Percentiles rank a stretch among this genome's conserved stretches.
Conservation (phyloP, 1,140 invertebrate genomes). For the Drosophila quadrilineata region DNA sequence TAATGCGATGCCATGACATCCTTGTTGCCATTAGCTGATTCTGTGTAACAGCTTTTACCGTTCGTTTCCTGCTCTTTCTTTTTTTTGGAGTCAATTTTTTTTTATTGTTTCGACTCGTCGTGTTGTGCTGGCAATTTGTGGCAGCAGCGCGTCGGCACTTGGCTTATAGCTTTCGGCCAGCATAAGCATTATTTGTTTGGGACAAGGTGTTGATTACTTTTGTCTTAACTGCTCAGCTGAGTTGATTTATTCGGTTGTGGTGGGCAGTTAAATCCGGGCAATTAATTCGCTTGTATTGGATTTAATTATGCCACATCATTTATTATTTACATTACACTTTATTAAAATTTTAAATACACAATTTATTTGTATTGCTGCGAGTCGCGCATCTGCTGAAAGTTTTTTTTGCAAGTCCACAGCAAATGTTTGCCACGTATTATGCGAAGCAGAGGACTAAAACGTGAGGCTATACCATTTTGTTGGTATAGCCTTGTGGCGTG, state of each 20-base stretch:
- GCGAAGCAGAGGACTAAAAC: conserved; percentile 3
- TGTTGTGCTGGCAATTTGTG: conserved; percentile 44
- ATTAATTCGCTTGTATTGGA: conserved; percentile 9
- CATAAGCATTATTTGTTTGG: conserved; percentile 43
- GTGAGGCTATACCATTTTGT: conserved; percentile 12
- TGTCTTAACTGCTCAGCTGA: conserved; percentile 7
- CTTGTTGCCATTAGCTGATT: conserved; percentile 30
- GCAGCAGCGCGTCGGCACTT: too few species aligned
- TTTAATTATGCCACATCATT: background rate
- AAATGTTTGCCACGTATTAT: conserved; percentile 26
- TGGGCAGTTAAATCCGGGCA: conserved; percentile 8
- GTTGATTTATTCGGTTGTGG: conserved; percentile 41
- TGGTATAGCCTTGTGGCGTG: conserved; percentile 39
- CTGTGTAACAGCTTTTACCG: conserved; percentile 8
- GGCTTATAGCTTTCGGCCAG: conserved; percentile 5
- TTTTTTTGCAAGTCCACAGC: conserved; percentile 21
- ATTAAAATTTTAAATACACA: conserved; percentile 1
- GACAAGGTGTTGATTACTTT: conserved; percentile 48
- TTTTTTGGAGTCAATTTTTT: background rate
- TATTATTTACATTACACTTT: background rate
- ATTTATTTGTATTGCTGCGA: conserved; percentile 6
- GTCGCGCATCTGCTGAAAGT: background rate
- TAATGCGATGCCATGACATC: conserved; percentile 55
- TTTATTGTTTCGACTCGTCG: conserved; percentile 32
- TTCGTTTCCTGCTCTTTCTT: background rate